These are phyloP conservation scores for Leptinotarsa defecta DNA, from an alignment of 1,140 invertebrate species.

Conservation along the genomic window DNA sequence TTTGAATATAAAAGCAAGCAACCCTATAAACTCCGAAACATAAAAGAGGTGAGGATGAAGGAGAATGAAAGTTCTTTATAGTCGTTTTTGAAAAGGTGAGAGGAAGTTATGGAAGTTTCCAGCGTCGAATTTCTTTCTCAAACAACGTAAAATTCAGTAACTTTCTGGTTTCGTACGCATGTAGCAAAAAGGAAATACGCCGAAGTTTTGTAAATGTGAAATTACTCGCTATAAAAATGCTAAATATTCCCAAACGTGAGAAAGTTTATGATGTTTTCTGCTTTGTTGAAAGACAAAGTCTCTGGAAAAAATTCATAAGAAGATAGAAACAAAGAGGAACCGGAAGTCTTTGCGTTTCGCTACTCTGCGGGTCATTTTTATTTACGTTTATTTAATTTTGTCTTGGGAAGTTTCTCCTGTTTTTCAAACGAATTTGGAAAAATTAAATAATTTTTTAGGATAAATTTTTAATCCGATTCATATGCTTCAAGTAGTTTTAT, in stretches of 20 bases:
- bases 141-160: conserved; percentile 1
- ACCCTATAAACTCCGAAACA: conserved; percentile 1
- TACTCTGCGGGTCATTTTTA: too few relatives aligned
- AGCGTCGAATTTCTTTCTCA: background rate
- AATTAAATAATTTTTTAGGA: too few relatives aligned
- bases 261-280: background rate
- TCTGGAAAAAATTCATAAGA: too few relatives aligned
- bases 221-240: background rate
- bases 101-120: background rate
- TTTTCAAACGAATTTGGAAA: too few relatives aligned
- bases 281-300: too few relatives aligned
- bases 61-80: background rate
- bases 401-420: too few relatives aligned
- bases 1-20: conserved; percentile 3
- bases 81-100: background rate
- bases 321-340: too few relatives aligned
- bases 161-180: background rate
- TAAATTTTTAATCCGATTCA: too few relatives aligned
- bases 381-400: too few relatives aligned
- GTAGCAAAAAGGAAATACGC: background rate
- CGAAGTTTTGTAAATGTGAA: background rate
- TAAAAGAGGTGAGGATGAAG: background rate
- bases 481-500: too few relatives aligned
- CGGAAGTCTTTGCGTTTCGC: too few relatives aligned
- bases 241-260: background rate